phyloP scores from a whole-genome alignment of 2,888 invertebrate species.

The Lacanobia oleracea region DNA sequence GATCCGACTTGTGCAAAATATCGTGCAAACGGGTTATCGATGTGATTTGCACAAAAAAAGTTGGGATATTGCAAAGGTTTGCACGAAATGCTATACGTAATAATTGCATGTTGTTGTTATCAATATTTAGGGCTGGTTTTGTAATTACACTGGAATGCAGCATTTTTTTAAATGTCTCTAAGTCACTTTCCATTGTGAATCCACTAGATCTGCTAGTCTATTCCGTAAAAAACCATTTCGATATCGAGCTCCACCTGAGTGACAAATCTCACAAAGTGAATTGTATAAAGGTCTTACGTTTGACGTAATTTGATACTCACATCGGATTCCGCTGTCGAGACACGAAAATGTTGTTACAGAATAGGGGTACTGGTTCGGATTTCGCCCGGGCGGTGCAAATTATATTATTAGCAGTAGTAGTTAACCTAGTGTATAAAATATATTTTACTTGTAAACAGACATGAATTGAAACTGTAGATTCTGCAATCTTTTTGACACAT shows the following conservation, averaged over 20 bases:
- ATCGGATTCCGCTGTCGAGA: too few species aligned
- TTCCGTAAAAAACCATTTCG: too few species aligned
- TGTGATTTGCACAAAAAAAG: constrained; percentile 48
- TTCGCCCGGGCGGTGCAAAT: background rate
- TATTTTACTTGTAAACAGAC: background rate
- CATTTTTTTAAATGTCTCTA: background rate
- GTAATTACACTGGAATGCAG: constrained; percentile 3
- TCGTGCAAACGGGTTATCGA: constrained; percentile 46
- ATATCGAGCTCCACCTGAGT: too few species aligned
- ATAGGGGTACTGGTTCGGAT: too few species aligned
- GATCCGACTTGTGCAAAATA: constrained; percentile 49
- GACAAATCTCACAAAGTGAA: too few species aligned
- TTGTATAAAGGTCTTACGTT: too few species aligned
- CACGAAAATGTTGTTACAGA: too few species aligned
- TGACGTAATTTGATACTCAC: too few species aligned
- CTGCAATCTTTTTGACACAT: background rate
- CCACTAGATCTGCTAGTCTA: too few species aligned
- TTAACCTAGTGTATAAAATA: too few species aligned
- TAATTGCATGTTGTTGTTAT: constrained; percentile 39
- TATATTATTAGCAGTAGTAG: background rate
- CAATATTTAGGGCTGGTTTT: constrained; percentile 36
- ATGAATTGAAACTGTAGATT: background rate
- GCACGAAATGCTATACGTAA: constrained; percentile 47
- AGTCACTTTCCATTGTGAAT: background rate
- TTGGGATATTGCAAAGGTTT: constrained; percentile 41